Evolutionary conservation across 2,888 invertebrate genomes (phyloP).

Genomic region (Spisula subtruncata): DNA sequence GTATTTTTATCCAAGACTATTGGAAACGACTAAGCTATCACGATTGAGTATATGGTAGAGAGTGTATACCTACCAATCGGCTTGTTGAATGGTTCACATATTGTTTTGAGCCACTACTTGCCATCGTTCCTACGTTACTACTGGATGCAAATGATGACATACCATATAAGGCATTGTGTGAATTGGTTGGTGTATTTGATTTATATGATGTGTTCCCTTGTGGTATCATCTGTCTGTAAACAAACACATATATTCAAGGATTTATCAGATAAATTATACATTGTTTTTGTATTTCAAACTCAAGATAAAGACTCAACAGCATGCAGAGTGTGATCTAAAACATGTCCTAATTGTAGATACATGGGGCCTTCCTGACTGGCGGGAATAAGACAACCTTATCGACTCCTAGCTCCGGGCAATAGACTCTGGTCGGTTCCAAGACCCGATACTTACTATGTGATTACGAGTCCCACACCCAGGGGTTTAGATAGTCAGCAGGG

Average conservation of each 20-base stretch:
- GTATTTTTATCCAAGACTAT: no score
- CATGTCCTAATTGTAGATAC: no score
- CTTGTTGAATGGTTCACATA: background rate
- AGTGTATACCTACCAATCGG: background rate
- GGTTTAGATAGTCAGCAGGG: no score
- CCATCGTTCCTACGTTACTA: background rate
- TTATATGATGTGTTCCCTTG: background rate
- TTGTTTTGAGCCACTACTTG: background rate
- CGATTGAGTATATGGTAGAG: background rate
- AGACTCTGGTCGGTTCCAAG: no score
- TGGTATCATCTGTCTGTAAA: background rate
- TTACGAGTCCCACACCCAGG: no score
- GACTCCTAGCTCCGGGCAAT: no score
- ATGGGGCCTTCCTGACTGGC: no score
- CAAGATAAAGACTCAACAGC: background rate
- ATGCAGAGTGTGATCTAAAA: background rate
- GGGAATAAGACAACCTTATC: no score
- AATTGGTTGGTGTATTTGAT: background rate
- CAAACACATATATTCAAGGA: background rate
- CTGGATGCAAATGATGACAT: background rate
- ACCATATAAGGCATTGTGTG: background rate
- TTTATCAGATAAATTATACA: background rate
- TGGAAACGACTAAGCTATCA: background rate
- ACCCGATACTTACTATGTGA: no score
- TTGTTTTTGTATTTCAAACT: background rate